Percentiles rank a stretch among this genome's conserved stretches.
phyloP scores from a whole-genome alignment of 1,140 invertebrate genomes.

The Bombus superbus region DNA sequence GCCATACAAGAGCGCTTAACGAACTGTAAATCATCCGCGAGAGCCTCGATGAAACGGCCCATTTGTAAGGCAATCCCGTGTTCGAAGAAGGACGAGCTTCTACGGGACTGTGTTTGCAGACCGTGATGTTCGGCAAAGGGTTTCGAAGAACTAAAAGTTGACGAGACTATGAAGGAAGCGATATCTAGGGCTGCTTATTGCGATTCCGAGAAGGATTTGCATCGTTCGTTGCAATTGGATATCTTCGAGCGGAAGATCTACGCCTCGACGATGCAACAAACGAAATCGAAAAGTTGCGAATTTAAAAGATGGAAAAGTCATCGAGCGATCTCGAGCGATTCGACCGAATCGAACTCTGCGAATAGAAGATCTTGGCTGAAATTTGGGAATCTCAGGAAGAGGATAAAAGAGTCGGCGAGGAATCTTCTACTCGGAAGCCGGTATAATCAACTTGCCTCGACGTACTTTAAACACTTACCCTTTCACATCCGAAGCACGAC shows the following conservation, averaged over 20 bases:
- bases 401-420: no score
- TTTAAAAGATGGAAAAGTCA: no score
- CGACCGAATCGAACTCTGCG: no score
- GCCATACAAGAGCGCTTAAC: constrained; percentile 51
- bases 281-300: no score
- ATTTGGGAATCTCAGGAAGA: neutral
- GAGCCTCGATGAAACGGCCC: neutral
- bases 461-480: constrained; percentile 11
- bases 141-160: neutral
- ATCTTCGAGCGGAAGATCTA: no score
- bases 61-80: neutral
- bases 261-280: no score
- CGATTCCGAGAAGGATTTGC: no score
- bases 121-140: neutral
- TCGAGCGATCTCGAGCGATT: no score
- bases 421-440: no score
- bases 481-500: neutral
- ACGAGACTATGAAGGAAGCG: no score
- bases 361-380: neutral
- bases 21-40: constrained; percentile 52
- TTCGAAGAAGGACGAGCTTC: neutral
- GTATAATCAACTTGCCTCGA: neutral
- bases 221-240: no score
- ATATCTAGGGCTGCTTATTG: no score
- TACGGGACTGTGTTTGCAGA: neutral